Percentiles rank a stretch among this genome's conserved stretches.
Conservation (phyloP, 2,888 invertebrate genomes). For the Hoplodrina ambigua region DNA sequence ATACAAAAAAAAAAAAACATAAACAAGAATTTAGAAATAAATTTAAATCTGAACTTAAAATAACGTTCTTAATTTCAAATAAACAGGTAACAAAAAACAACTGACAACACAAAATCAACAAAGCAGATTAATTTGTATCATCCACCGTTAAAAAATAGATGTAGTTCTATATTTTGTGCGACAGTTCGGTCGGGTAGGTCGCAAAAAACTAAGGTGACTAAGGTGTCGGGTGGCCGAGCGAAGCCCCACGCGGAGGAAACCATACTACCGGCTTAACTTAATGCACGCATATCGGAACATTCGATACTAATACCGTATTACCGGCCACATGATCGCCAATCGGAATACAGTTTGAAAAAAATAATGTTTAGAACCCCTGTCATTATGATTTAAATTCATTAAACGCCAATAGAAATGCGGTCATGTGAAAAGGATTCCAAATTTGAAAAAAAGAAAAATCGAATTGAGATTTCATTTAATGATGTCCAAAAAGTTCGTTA, state of each 20-base stretch:
- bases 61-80: conserved; percentile 5
- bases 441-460: too few relatives aligned
- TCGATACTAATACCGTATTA: conserved; percentile 66
- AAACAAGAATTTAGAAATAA: background rate
- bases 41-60: background rate
- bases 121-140: conserved; percentile 13
- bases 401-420: conserved; percentile 3
- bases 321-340: conserved; percentile 16
- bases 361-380: conserved; percentile 30
- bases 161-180: conserved; percentile 28
- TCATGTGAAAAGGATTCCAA: conserved; percentile 23
- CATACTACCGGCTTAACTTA: conserved; percentile 85
- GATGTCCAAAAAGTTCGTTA: background rate
- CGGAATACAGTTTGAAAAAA: conserved; percentile 35
- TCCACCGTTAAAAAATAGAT: conserved; percentile 3
- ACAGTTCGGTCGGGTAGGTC: conserved; percentile 61
- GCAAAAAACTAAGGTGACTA: conserved; percentile 69
- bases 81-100: conserved; percentile 33
- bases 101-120: conserved; percentile 21
- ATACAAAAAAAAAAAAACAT: conserved; percentile 7
- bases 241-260: conserved; percentile 82
- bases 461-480: background rate
- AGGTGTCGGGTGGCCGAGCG: conserved; percentile 61
- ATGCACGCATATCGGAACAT: conserved; percentile 70
- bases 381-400: conserved; percentile 6